Base-by-base conservation (phyloP, 2,888 invertebrate genomes). In the Epistrophe eligans region DNA sequence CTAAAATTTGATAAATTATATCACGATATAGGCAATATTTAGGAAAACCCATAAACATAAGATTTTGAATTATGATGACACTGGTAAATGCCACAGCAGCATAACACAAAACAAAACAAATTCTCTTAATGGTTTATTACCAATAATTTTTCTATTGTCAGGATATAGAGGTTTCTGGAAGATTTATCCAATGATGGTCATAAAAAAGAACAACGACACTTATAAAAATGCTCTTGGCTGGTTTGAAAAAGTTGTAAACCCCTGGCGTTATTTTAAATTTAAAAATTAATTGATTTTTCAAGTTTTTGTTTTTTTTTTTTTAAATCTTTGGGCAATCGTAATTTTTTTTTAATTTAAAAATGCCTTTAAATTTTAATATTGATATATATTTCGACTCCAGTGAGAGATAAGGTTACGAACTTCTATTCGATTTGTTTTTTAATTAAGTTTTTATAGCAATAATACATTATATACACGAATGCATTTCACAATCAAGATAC, bases 51-150 rank as follows among this genome's bases (percentile, higher is more conserved):
- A 87, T 87, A 79, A 87, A 83, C 79, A 87, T 79, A 87, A 79
- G 79, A 87, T 83, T 82, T 87, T 87, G 83, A 87, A 83, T 87
- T 87, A 87, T 87, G 87, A 76, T 87, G 87, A 79, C 87, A 83
- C 71, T 87, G 72, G 72, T 79, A 71, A 87, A 76, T 83, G 83
- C 87, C 79, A 79, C 77, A 85, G 60, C n/a, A 85, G 67, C n/a
- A 24, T 8, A 66, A 35, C 8, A 38, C 38, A 58, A 58, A 58
- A 38, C 38, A 58, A 35, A 58, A 24, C 24, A 66, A 50, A 66
- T 48, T 79, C 87, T 79, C 74, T 72, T 79, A 83, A 87, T 83
- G 77, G 79, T 83, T 87, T 87, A 79, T 87, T 87, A 79, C 79
- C 79, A 87, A 87, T 79, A 79, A 83, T 87, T 87, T 83, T 87